Conservation (phyloP, 2,888 invertebrate species). For the Nemotelus pantherinus region DNA sequence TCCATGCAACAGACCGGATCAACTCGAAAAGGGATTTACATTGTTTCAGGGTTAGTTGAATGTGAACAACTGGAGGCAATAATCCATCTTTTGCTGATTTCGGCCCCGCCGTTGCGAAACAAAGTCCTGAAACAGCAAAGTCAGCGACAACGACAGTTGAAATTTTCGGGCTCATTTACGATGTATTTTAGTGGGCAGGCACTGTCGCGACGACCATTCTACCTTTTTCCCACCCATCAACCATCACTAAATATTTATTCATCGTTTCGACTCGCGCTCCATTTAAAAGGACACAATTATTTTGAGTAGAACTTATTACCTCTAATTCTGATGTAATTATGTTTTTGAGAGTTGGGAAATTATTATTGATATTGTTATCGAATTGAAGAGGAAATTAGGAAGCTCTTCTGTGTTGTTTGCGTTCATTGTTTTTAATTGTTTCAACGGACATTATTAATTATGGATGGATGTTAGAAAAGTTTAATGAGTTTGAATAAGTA, state of each 20-base stretch:
- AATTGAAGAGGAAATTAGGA: conserved; percentile 11
- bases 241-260: background rate
- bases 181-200: background rate
- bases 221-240: background rate
- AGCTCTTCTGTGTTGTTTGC: conserved; percentile 9
- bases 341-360: conserved; percentile 37
- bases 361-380: conserved; percentile 34
- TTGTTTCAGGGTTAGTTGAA: conserved; percentile 47
- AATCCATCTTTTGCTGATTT: conserved; percentile 47
- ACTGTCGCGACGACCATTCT: no score
- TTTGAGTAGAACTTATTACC: conserved; percentile 34
- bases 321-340: conserved; percentile 36
- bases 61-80: conserved; percentile 48
- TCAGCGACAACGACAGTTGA: background rate
- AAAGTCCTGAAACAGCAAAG: background rate
- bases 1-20: background rate
- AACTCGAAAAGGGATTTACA: conserved; percentile 15
- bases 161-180: background rate
- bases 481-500: no score
- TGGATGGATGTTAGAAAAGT: no score
- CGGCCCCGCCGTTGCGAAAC: conserved; percentile 40
- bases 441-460: background rate
- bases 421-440: background rate
- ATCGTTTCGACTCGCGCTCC: background rate
- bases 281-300: conserved; percentile 31